phyloP scores from a whole-genome alignment of 2,113 vertebrate genomes.

The Phasianus colchicus region DNA sequence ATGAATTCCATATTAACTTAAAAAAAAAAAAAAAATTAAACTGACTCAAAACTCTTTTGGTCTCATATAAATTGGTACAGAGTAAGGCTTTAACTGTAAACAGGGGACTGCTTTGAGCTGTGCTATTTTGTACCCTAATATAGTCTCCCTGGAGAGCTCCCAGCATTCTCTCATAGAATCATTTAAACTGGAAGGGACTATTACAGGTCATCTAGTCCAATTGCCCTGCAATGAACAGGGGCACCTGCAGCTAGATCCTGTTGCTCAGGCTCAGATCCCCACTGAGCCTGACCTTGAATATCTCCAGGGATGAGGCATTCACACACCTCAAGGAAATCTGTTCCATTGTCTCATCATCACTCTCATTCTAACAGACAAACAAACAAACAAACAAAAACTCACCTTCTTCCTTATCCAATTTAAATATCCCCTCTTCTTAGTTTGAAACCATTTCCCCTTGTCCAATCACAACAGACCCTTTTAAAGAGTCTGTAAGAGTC shows the following conservation, averaged over 20 bases:
- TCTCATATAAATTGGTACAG: fast-evolving
- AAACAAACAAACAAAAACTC: too few species aligned
- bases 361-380: neutral
- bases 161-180: neutral
- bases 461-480: neutral
- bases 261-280: neutral
- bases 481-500: neutral
- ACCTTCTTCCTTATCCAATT: neutral
- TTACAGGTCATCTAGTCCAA: neutral
- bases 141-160: neutral
- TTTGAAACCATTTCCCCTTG: neutral
- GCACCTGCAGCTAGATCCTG: neutral
- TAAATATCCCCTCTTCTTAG: neutral
- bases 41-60: neutral
- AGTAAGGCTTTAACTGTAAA: neutral
- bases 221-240: neutral
- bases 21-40: neutral
- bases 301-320: neutral
- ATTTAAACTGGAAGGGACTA: neutral
- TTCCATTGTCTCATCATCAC: neutral
- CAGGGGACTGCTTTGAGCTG: neutral
- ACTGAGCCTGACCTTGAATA: neutral
- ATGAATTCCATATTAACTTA: neutral
- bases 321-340: neutral
- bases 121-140: neutral